A percentile compares a stretch with the other conserved stretches of the same genome.
Evolutionary conservation across 37 sponge, comb jelly and placozoan species (phyloP).

Genomic region (Aplysina aerophoba): DNA sequence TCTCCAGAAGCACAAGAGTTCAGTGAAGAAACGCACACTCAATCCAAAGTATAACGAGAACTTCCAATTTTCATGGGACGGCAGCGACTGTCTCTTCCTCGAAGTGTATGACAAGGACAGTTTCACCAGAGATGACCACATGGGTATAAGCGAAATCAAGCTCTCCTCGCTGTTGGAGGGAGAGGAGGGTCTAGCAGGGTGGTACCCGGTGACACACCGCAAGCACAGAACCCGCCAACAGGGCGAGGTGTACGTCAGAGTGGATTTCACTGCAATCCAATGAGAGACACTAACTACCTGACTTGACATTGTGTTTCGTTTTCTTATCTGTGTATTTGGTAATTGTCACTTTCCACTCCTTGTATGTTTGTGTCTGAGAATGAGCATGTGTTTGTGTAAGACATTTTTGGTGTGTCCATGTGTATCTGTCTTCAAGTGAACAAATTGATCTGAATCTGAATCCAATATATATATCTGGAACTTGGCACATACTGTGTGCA

Average conservation of each 20-base stretch:
- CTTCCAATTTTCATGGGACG: slow-evolving; percentile 87
- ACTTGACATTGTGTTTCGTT: no score
- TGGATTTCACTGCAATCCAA: slow-evolving; percentile 50
- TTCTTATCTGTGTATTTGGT: no score
- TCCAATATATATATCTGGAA: no score
- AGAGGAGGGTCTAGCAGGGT: slow-evolving; percentile 39
- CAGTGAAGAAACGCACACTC: slow-evolving; percentile 59
- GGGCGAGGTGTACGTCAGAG: slow-evolving; percentile 60
- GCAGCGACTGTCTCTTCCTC: slow-evolving; percentile 53
- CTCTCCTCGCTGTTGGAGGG: slow-evolving; percentile 40
- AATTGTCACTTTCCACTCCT: no score
- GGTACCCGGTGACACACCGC: slow-evolving; percentile 69
- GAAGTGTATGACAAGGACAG: slow-evolving; percentile 83
- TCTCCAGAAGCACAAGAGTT: slow-evolving; percentile 66
- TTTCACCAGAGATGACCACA: slow-evolving; percentile 75
- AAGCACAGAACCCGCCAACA: slow-evolving; percentile 67
- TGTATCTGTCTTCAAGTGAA: no score
- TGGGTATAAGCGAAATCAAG: slow-evolving; percentile 61
- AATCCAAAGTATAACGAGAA: slow-evolving; percentile 76
- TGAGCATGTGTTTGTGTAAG: slow-evolving; percentile 16
- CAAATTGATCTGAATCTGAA: no score
- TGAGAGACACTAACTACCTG: background rate
- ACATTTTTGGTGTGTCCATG: no score
- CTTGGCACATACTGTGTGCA: no score
- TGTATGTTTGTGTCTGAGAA: no score